A percentile compares a stretch with the other conserved stretches of the same genome.
These are phyloP conservation scores for Dicerorhinus sumatrensis DNA, from an alignment of 2,113 vertebrate species.

Conservation along the genomic window DNA sequence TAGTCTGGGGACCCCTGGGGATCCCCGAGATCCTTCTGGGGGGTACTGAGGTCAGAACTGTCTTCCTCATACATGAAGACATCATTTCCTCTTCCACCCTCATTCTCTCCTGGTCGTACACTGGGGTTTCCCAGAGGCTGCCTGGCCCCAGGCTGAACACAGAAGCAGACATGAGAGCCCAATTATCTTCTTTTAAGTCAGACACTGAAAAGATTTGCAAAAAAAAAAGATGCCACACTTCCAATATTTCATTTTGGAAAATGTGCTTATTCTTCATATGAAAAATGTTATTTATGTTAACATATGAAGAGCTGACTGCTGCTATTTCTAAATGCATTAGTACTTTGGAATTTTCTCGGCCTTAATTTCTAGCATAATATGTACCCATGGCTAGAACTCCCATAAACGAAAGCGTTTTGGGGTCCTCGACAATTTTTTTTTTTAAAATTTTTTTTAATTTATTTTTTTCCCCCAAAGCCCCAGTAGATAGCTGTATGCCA, in stretches of 20 bases:
- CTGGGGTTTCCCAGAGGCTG: background rate
- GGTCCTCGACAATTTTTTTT: no score
- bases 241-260: background rate
- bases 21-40: background rate
- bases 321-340: background rate
- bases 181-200: background rate
- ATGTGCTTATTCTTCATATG: background rate
- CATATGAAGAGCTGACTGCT: background rate
- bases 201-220: background rate
- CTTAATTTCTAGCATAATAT: background rate
- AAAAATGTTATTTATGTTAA: background rate
- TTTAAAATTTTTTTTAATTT: no score
- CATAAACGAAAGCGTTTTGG: background rate
- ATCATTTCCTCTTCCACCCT: background rate
- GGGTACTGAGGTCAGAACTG: background rate
- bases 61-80: background rate
- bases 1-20: no score
- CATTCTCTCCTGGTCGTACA: fast-evolving
- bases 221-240: background rate
- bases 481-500: no score
- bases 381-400: background rate
- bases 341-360: background rate
- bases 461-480: no score
- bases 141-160: fast-evolving
- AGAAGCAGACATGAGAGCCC: background rate